Percentiles rank a stretch among this genome's conserved stretches.
Evolutionary conservation across 2,797 vertebrate genomes (phyloP).

Genomic region (Apogon talboti): DNA sequence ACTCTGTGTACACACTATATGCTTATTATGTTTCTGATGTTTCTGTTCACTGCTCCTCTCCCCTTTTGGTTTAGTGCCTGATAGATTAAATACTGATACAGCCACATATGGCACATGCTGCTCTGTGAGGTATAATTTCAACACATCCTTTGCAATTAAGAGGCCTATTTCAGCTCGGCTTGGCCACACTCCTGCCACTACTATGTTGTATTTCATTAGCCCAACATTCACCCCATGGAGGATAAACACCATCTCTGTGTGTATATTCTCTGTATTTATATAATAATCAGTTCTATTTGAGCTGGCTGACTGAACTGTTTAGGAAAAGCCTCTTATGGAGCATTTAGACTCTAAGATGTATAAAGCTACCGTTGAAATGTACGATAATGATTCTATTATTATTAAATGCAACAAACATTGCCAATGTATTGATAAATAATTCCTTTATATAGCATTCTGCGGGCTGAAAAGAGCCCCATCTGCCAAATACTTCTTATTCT

Average conservation of each 20-base stretch:
- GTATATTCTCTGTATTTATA: conserved; percentile 11
- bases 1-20: no score
- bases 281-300: conserved; percentile 11
- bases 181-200: conserved; percentile 1
- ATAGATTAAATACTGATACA: conserved; percentile 15
- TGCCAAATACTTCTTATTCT: conserved; percentile 31
- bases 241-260: conserved; percentile 14
- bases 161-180: background rate
- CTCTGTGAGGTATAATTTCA: background rate
- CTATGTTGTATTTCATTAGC: conserved; percentile 33
- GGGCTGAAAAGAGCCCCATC: conserved; percentile 7
- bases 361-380: conserved; percentile 12
- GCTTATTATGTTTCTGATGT: background rate
- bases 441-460: conserved; percentile 12
- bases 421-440: conserved; percentile 14
- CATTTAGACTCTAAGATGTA: conserved; percentile 17
- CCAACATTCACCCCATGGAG: conserved; percentile 17
- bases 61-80: background rate
- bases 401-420: conserved; percentile 21
- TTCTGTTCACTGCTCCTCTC: background rate
- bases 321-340: conserved; percentile 25
- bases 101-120: background rate
- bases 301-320: conserved; percentile 10
- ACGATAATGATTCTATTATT: conserved; percentile 29
- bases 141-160: background rate